Evolutionary conservation across 2,888 invertebrate genomes (phyloP).

Genomic region (Luperina nickerlii): DNA sequence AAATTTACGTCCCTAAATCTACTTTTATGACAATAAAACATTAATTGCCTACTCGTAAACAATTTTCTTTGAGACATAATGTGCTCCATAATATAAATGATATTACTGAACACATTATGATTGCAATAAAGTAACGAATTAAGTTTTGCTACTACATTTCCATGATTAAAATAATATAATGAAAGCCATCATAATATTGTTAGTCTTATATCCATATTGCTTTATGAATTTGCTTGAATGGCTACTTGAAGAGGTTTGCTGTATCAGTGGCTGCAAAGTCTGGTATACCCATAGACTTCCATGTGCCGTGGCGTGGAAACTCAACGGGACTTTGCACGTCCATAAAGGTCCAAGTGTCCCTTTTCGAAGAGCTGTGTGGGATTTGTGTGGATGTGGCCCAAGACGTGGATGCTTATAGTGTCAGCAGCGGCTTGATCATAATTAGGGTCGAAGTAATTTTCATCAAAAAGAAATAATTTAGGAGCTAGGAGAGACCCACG

Average conservation of each 20-base stretch:
- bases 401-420: neutral
- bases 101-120: conserved; percentile 45
- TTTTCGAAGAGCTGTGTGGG: conserved; percentile 5
- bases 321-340: neutral
- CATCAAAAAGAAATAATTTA: neutral
- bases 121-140: conserved; percentile 55
- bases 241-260: neutral
- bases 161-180: conserved; percentile 42
- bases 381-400: neutral
- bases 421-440: neutral
- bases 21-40: conserved; percentile 49
- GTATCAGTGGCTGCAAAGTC: neutral
- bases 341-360: neutral
- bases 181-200: neutral
- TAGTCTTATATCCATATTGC: neutral
- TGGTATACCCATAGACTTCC: neutral
- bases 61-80: conserved; percentile 52
- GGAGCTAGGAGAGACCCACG: no score
- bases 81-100: conserved; percentile 44
- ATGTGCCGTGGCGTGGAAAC: neutral
- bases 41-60: conserved; percentile 61
- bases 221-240: neutral
- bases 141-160: conserved; percentile 59
- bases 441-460: neutral
- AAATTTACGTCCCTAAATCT: conserved; percentile 16